Evolutionary conservation across 2,113 vertebrate genomes (phyloP).

Genomic region (Gallinago jamesoni): DNA sequence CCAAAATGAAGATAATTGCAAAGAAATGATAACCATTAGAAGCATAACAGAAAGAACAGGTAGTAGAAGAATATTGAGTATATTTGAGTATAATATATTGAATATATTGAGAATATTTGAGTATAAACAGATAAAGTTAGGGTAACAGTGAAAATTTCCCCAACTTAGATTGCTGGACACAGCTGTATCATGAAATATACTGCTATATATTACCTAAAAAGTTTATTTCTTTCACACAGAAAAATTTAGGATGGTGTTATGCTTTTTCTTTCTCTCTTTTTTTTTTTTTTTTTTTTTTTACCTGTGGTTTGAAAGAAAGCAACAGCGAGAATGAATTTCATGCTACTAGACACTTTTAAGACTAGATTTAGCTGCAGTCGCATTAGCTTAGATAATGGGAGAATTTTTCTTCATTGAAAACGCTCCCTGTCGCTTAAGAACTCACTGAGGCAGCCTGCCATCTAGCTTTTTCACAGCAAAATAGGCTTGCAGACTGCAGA

Average conservation of each 20-base stretch:
- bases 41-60: neutral
- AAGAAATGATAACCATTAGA: neutral
- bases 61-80: neutral
- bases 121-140: neutral
- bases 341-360: slow-evolving; percentile 75
- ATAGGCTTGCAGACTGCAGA: slow-evolving; percentile 84
- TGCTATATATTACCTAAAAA: slow-evolving; percentile 42
- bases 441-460: slow-evolving; percentile 84
- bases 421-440: slow-evolving; percentile 79
- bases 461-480: slow-evolving; percentile 86
- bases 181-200: neutral
- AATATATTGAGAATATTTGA: no score
- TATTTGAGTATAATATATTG: no score
- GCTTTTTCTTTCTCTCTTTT: fast-evolving
- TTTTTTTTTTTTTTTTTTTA: neutral
- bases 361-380: slow-evolving; percentile 79
- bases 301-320: slow-evolving; percentile 53
- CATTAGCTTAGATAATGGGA: slow-evolving; percentile 84
- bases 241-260: neutral
- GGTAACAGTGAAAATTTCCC: neutral
- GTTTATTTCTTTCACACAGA: slow-evolving; percentile 24
- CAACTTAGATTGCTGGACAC: neutral
- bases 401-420: slow-evolving; percentile 83
- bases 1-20: neutral
- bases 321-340: slow-evolving; percentile 69